Base-by-base conservation (phyloP, 2,113 vertebrate genomes). In the Gadus chalcogrammus region DNA sequence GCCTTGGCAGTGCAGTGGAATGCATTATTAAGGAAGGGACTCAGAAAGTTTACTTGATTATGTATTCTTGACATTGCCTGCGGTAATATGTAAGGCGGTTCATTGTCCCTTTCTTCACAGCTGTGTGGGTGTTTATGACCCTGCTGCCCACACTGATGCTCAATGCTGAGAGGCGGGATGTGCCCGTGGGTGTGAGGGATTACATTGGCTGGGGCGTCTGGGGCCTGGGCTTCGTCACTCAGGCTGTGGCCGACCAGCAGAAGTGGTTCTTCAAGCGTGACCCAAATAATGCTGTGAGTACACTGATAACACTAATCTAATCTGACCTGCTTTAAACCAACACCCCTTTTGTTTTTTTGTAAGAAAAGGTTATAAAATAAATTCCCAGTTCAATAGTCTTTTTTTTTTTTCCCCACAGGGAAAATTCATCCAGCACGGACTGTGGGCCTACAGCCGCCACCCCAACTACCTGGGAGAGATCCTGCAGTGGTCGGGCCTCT, bases 401-500 rank as follows among this genome's bases (percentile, higher is more conserved):
- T 38, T 65, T 16, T 38, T 65, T 11, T 35, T 70, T 15, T 69
- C 11, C 62, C 68, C 69, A 1, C 81, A 94, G 93, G 92, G 91
- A 24, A 93, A 81, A 76, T 94, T 94, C 77, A 94, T 93, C 83
- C 91, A 84, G 76, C 90, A 85, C 4, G 93, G 93, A 28, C 87
- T 94, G 3, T 94, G 93, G 93, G 90, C 88, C 18, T 91, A 89
- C 78, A 93, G 92, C 81, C 88, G 91, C 38, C 93, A 94, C 66
- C 93, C 93, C 0, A 94, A 94, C 81, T 94, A 94, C 64, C 68
- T 92, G 0, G 93, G 92, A 1, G 93, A 94, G 89, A 93, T 94
- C 76, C 71, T 94, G 81, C 93, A 93, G 85, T 94, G 93, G 93
- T 87, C 80, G 0, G 93, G 93, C 12, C 88, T 94, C 27, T 93